Percentiles rank a stretch among this genome's conserved stretches.
Conservation (phyloP, 1,140 invertebrate genomes). For the Euwallacea fornicatus region DNA sequence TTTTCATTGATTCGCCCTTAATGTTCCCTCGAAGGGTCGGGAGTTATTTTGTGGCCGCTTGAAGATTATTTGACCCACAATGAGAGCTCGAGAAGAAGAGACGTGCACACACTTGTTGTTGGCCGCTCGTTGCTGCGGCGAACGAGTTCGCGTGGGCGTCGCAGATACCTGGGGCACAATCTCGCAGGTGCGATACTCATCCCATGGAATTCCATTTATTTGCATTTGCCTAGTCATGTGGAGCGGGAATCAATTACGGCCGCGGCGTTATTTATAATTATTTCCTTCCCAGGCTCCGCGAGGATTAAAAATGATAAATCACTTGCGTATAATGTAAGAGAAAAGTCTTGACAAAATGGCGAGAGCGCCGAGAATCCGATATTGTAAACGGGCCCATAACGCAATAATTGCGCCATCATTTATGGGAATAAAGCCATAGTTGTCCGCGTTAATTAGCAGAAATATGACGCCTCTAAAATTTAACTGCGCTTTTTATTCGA, state of each 20-base stretch:
- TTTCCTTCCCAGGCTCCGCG: conserved; percentile 36
- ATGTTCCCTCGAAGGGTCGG: neutral
- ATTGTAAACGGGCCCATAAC: conserved; percentile 17
- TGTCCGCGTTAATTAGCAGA: conserved; percentile 32
- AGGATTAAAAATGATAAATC: conserved; percentile 34
- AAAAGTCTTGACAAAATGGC: too few species aligned
- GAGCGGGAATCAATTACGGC: conserved; percentile 38
- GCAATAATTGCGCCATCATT: conserved; percentile 26
- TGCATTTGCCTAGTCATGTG: conserved; percentile 39
- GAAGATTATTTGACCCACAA: too few species aligned
- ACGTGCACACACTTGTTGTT: neutral
- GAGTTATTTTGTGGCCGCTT: neutral
- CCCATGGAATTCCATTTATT: conserved; percentile 39
- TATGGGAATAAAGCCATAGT: conserved; percentile 33
- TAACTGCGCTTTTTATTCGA: conserved; percentile 5
- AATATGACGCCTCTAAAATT: conserved; percentile 26
- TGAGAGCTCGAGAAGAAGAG: neutral
- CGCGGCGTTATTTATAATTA: conserved; percentile 37
- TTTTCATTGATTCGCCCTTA: neutral
- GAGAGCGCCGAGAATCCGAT: conserved; percentile 20
- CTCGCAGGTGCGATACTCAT: conserved; percentile 38
- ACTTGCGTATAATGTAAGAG: neutral
- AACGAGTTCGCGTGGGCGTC: conserved; percentile 3
- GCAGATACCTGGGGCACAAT: conserved; percentile 11
- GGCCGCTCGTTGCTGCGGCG: neutral